Conservation (phyloP, 2,113 vertebrate genomes). For the Phrynosoma blainvillii region DNA sequence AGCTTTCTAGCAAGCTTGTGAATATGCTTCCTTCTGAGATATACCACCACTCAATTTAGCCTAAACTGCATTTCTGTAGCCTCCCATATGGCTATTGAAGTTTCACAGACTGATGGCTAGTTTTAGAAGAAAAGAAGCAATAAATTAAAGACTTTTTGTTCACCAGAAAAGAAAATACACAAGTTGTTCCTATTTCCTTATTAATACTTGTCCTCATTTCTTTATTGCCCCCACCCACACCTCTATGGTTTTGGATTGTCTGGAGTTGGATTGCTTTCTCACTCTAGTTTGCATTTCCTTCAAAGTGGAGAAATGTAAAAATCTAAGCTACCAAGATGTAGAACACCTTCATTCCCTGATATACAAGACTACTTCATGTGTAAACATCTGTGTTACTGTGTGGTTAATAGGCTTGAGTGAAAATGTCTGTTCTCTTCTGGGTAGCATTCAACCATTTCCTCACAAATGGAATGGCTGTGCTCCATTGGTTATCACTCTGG, state of each 20-base stretch:
- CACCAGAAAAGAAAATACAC: conserved; percentile 22
- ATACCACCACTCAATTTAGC: conserved; percentile 37
- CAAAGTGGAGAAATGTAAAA: conserved; percentile 26
- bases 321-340: conserved; percentile 45
- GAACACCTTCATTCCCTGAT: conserved; percentile 16
- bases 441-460: background rate
- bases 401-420: conserved; percentile 34
- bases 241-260: conserved; percentile 47
- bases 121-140: conserved; percentile 41
- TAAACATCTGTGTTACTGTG: conserved; percentile 51
- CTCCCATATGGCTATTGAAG: conserved; percentile 49
- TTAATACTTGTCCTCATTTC: conserved; percentile 22
- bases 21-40: conserved; percentile 45
- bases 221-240: conserved; percentile 13
- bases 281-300: conserved; percentile 52
- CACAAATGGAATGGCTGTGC: background rate
- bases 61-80: conserved; percentile 53
- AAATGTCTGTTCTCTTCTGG: conserved; percentile 41
- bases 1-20: conserved; percentile 55
- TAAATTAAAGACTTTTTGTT: conserved; percentile 42
- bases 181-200: conserved; percentile 50
- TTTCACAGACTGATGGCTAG: conserved; percentile 48
- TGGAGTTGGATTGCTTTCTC: conserved; percentile 54
- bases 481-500: background rate
- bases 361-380: conserved; percentile 31